Evolutionary conservation across 2,797 vertebrate species (phyloP).

Genomic region (Crenuchus spilurus): DNA sequence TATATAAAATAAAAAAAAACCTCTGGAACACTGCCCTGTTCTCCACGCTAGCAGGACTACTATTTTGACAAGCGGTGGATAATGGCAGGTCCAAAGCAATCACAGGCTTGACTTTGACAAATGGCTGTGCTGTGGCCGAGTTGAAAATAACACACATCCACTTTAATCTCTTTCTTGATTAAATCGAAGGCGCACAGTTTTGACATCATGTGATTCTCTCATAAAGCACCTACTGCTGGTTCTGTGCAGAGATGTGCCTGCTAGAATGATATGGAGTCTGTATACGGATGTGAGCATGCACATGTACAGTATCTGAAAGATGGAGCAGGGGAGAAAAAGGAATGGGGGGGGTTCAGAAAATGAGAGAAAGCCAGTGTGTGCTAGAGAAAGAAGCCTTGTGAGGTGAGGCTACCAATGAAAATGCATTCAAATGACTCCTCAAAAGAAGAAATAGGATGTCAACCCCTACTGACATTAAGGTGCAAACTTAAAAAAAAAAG

Average conservation of each 20-base stretch:
- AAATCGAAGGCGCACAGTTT: constrained; percentile 95
- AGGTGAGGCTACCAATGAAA: constrained; percentile 72
- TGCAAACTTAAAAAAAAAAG: constrained; percentile 3
- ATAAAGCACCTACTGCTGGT: constrained; percentile 84
- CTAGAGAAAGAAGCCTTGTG: constrained; percentile 50
- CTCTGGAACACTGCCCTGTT: constrained; percentile 85
- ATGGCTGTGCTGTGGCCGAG: constrained; percentile 93
- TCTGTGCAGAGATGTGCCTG: constrained; percentile 82
- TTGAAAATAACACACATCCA: constrained; percentile 99
- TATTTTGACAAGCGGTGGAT: constrained; percentile 98
- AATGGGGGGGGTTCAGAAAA: neutral
- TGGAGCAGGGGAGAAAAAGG: constrained; percentile 2
- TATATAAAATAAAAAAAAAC: constrained; percentile 71
- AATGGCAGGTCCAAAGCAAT: constrained; percentile 99
- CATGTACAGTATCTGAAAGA: constrained; percentile 30
- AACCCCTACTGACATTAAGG: constrained; percentile 32
- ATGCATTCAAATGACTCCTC: constrained; percentile 85
- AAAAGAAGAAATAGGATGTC: constrained; percentile 54
- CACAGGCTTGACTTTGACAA: constrained; percentile 99
- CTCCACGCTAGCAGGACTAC: constrained; percentile 83
- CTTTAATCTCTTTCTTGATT: constrained; percentile 99
- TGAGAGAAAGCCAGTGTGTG: neutral
- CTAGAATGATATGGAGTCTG: constrained; percentile 84
- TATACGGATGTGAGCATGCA: constrained; percentile 32
- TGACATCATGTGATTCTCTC: constrained; percentile 93